phyloP scores from a whole-genome alignment of 2,888 invertebrate genomes.

The Brenthis hecate region DNA sequence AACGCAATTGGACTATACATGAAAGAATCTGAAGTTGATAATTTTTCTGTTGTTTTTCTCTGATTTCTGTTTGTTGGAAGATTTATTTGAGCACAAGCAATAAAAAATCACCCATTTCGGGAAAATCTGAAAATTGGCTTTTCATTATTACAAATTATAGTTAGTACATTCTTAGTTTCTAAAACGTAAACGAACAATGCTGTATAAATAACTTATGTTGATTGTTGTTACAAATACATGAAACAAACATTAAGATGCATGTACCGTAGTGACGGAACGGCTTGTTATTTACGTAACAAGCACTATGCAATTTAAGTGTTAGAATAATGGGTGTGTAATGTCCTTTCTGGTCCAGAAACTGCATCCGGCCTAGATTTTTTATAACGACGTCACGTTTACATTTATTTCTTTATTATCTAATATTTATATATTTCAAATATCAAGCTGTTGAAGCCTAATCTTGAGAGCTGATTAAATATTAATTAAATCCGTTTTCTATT shows the following conservation, averaged over 20 bases:
- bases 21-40: conserved; percentile 18
- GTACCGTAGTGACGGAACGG: conserved; percentile 38
- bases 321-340: conserved; percentile 66
- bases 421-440: no score
- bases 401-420: no score
- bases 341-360: conserved; percentile 78
- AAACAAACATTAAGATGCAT: conserved; percentile 37
- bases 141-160: no score
- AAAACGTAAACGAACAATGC: conserved; percentile 6
- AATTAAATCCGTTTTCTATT: no score
- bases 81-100: background rate
- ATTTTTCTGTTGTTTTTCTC: conserved; percentile 27
- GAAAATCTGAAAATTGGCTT: background rate
- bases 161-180: background rate
- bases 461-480: no score
- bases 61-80: conserved; percentile 9
- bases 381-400: background rate
- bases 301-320: conserved; percentile 41
- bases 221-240: conserved; percentile 33
- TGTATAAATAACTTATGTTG: conserved; percentile 24
- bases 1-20: conserved; percentile 22
- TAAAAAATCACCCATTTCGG: conserved; percentile 12
- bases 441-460: no score
- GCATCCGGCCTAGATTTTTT: conserved; percentile 64
- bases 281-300: conserved; percentile 41